A percentile compares a stretch with the other conserved stretches of the same genome.
These are phyloP conservation scores for Tribolium castaneum DNA, from an alignment of 1,140 invertebrate species.

Conservation along the genomic window DNA sequence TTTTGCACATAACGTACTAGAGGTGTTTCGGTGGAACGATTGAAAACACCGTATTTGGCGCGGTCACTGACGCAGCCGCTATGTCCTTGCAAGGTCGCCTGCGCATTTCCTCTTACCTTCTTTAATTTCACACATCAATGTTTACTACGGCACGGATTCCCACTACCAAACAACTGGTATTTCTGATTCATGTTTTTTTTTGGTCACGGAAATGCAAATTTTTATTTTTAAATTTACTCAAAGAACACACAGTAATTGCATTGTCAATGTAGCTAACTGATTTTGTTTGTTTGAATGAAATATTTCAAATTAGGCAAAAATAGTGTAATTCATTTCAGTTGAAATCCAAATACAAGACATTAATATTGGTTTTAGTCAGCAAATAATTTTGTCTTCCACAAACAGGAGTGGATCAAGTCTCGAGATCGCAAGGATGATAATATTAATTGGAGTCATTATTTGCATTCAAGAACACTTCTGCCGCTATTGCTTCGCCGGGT, in stretches of 20 bases:
- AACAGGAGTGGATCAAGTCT: conserved; percentile 3
- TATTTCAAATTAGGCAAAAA: background rate
- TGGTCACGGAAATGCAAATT: background rate
- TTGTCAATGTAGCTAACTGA: no score
- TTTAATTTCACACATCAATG: background rate
- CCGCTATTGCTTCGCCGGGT: no score
- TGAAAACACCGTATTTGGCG: background rate
- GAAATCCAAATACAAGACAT: background rate
- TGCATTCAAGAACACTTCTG: conserved; percentile 11
- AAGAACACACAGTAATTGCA: no score
- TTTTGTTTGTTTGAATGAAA: no score
- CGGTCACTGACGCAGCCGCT: conserved; percentile 27
- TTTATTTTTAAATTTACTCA: no score
- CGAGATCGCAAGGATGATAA: conserved; percentile 17
- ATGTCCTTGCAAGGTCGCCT: conserved; percentile 34
- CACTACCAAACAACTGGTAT: conserved; percentile 6
- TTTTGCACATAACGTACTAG: no score
- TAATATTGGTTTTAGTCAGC: background rate
- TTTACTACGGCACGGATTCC: background rate
- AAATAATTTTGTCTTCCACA: background rate
- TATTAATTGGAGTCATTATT: conserved; percentile 23
- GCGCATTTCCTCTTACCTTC: conserved; percentile 13
- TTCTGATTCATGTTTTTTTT: conserved; percentile 22
- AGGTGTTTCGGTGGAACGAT: no score
- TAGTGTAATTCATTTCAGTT: background rate